Percentiles rank a stretch among this genome's conserved stretches.
These are phyloP conservation scores for Lycocerus yunnanus DNA, from an alignment of 2,888 invertebrate genomes.

Conservation along the genomic window DNA sequence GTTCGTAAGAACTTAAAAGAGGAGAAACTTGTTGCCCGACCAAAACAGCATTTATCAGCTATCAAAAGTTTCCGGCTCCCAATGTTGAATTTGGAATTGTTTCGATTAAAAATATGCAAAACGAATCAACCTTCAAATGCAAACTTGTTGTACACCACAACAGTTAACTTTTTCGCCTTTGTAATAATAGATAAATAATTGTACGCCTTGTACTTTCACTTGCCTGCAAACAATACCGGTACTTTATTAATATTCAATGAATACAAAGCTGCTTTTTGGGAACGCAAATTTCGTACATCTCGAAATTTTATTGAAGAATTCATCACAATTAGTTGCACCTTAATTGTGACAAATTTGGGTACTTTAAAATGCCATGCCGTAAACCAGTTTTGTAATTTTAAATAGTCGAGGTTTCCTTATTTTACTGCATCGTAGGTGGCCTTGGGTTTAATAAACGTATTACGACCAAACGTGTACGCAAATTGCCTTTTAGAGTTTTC, in stretches of 20 bases:
- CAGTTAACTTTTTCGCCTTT: not conserved
- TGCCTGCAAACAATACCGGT: not conserved
- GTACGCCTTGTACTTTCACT: not conserved
- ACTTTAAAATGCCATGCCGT: not conserved
- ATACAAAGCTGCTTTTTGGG: not conserved
- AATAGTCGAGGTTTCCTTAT: not conserved
- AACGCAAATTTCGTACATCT: not conserved
- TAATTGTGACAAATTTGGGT: not conserved
- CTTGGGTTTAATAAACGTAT: not conserved
- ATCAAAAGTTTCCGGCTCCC: too few species aligned
- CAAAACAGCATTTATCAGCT: too few species aligned
- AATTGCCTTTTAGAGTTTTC: not conserved
- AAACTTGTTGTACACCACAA: not conserved
- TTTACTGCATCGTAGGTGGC: not conserved
- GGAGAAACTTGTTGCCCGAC: too few species aligned
- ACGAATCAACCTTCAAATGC: not conserved
- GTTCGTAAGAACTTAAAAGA: too few species aligned
- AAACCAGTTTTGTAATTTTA: not conserved
- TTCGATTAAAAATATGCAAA: not conserved
- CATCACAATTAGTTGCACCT: not conserved
- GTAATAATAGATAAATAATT: not conserved
- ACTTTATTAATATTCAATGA: not conserved
- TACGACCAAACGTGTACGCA: not conserved
- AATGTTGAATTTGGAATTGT: too few species aligned
- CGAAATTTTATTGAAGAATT: not conserved